phyloP scores from a whole-genome alignment of 1,140 invertebrate species.

The Maconellicoccus hirsutus region DNA sequence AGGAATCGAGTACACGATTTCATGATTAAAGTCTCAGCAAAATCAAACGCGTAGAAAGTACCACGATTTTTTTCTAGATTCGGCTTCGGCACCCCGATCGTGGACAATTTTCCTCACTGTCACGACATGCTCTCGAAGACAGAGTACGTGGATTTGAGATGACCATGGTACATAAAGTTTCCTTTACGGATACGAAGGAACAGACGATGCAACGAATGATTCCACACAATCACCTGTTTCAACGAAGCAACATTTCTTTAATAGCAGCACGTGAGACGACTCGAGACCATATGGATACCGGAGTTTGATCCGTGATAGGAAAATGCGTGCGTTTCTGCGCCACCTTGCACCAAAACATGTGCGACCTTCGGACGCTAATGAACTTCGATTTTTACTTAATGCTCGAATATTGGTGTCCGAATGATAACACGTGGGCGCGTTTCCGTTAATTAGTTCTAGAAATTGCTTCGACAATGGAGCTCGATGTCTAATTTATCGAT shows the following conservation, averaged over 20 bases:
- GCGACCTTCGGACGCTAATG: slow-evolving; percentile 16
- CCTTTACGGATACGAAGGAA: not conserved
- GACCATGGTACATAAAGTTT: not conserved
- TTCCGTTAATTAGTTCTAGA: too few relatives aligned
- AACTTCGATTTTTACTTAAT: slow-evolving; percentile 11
- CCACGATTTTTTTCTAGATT: not conserved
- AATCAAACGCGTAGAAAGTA: not conserved
- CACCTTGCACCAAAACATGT: slow-evolving; percentile 20
- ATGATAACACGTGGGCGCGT: too few relatives aligned
- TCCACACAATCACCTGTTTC: slow-evolving; percentile 14
- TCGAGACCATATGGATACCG: slow-evolving; percentile 19
- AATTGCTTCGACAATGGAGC: too few relatives aligned
- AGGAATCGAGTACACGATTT: slow-evolving; percentile 3
- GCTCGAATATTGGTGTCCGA: too few relatives aligned
- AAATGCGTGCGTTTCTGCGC: slow-evolving; percentile 12
- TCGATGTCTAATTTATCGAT: too few relatives aligned
- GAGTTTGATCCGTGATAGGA: slow-evolving; percentile 10
- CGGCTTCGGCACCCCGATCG: too few relatives aligned
- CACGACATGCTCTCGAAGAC: too few relatives aligned
- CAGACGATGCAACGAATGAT: not conserved
- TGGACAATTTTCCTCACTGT: too few relatives aligned
- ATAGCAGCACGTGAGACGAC: slow-evolving; percentile 18
- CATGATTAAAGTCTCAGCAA: not conserved
- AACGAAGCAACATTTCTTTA: slow-evolving; percentile 2
- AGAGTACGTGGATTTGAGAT: too few relatives aligned